A percentile compares a stretch with the other conserved stretches of the same genome.
Conservation (phyloP, 2,113 vertebrate genomes). For the Larimichthys crocea region DNA sequence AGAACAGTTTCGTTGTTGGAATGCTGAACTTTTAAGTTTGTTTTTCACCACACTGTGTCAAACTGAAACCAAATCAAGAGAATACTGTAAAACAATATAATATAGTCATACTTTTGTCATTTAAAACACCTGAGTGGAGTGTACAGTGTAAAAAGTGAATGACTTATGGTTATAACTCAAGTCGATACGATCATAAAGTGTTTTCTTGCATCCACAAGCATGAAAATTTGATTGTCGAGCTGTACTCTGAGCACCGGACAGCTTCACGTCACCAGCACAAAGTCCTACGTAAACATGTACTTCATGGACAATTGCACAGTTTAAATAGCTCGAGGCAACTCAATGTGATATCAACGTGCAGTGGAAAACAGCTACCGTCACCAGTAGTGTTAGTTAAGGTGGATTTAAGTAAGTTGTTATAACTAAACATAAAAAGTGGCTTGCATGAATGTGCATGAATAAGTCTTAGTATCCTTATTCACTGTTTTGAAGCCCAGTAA, state of each 20-base stretch:
- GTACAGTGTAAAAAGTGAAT: constrained; percentile 14
- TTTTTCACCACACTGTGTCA: constrained; percentile 1
- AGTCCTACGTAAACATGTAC: background rate
- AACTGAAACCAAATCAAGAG: background rate
- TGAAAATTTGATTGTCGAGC: background rate
- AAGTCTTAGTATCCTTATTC: constrained; percentile 17
- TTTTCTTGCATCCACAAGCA: constrained; percentile 12
- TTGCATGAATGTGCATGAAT: background rate
- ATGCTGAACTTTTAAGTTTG: background rate
- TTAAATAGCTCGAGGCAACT: background rate
- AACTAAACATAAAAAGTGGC: background rate
- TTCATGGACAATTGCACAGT: background rate
- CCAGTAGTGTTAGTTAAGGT: background rate
- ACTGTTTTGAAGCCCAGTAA: constrained; percentile 14
- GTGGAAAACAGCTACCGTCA: background rate
- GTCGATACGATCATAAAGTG: background rate
- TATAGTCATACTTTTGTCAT: background rate
- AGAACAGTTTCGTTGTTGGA: background rate
- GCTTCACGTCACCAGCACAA: background rate
- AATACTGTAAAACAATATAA: background rate
- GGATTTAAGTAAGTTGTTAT: background rate
- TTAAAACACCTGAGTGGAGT: constrained; percentile 39
- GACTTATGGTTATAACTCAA: background rate
- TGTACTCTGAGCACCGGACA: constrained; percentile 10
- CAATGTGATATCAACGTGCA: background rate